phyloP scores from a whole-genome alignment of 1,140 invertebrate species.

The Temnothorax nylanderi region DNA sequence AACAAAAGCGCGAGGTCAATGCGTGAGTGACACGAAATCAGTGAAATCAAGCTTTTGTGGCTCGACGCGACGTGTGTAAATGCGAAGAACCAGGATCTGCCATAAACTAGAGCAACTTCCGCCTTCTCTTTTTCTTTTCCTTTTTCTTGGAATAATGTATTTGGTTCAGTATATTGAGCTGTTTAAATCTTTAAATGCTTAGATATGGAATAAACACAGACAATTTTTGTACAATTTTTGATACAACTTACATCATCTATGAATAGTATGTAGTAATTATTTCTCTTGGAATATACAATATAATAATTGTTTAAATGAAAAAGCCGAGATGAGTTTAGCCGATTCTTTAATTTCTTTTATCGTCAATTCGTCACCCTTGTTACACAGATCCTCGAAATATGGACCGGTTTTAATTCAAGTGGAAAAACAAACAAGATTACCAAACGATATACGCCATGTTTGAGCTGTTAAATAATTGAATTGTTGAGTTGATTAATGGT shows the following conservation, averaged over 20 bases:
- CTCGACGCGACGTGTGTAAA: not conserved
- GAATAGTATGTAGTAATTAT: not conserved
- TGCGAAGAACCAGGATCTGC: not conserved
- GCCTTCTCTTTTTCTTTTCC: not conserved
- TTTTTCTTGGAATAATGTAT: not conserved
- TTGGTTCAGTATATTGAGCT: not conserved
- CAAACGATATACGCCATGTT: constrained; percentile 12
- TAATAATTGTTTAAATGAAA: not conserved
- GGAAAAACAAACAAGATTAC: constrained; percentile 22
- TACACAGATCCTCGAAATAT: constrained; percentile 29
- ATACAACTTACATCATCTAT: no score
- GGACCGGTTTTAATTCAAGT: not conserved
- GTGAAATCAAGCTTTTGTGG: not conserved
- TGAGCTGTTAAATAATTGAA: constrained; percentile 9
- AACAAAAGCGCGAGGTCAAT: constrained; percentile 27
- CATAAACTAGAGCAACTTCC: constrained; percentile 12
- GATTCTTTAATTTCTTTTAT: constrained; percentile 7
- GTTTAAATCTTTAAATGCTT: not conserved
- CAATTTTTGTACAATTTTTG: no score
- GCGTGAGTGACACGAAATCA: constrained; percentile 17
- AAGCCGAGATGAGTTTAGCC: not conserved
- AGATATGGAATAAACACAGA: not conserved
- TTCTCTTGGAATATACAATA: not conserved
- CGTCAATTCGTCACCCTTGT: not conserved
- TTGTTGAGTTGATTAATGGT: not conserved